Evolutionary conservation across 2,888 invertebrate genomes (phyloP).

Genomic region (Cryptosula pallasiana): DNA sequence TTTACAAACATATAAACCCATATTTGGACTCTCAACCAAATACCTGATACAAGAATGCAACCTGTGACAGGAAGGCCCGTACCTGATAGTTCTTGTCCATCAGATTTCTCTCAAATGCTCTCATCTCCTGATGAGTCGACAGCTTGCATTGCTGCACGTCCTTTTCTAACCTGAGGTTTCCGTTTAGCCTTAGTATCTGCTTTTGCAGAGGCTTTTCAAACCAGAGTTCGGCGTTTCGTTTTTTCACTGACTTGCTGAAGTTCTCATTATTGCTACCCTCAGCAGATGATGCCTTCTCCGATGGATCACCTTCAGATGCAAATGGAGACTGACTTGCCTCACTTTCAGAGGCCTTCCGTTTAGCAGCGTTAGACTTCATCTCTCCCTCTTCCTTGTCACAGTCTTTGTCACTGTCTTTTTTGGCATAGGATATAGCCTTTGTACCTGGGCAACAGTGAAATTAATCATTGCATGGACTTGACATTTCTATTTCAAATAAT

Average conservation of each 20-base stretch:
- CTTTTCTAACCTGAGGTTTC: neutral
- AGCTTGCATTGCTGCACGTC: neutral
- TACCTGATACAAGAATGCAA: too few relatives aligned
- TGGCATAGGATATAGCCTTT: neutral
- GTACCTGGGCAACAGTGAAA: too few relatives aligned
- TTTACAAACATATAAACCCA: too few relatives aligned
- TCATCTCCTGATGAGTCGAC: neutral
- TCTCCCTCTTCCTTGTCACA: neutral
- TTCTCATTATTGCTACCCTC: neutral
- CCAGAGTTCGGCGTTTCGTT: neutral
- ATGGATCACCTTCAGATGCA: neutral
- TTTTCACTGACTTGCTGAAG: neutral
- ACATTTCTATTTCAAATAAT: too few relatives aligned
- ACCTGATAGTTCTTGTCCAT: too few relatives aligned
- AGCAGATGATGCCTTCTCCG: neutral
- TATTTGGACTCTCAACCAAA: too few relatives aligned
- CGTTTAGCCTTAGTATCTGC: neutral
- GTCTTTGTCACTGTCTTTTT: neutral
- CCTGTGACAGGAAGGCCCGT: too few relatives aligned
- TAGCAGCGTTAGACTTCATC: neutral
- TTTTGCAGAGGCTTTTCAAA: neutral
- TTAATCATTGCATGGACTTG: too few relatives aligned
- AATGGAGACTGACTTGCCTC: neutral
- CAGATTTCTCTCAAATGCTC: neutral
- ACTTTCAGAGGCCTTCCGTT: neutral